Evolutionary conservation across 2,888 invertebrate genomes (phyloP).

Genomic region (Macrophya annulata): DNA sequence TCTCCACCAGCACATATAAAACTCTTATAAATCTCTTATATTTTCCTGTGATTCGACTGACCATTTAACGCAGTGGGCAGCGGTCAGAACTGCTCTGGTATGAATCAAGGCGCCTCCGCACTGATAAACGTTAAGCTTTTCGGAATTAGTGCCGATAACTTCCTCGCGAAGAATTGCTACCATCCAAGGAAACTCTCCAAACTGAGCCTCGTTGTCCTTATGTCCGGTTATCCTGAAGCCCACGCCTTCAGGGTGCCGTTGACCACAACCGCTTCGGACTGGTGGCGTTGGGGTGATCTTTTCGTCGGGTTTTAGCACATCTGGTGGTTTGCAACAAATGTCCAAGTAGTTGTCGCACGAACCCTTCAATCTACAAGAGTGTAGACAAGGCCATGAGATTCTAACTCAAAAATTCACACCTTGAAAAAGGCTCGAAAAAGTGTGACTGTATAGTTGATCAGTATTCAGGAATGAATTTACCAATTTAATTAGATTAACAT

Average conservation of each 20-base stretch:
- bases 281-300: conserved; percentile 72
- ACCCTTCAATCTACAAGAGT: conserved; percentile 72
- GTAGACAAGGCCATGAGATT: background rate
- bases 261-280: conserved; percentile 84
- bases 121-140: conserved; percentile 84
- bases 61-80: conserved; percentile 87
- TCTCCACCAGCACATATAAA: conserved; percentile 92
- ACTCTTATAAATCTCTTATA: conserved; percentile 73
- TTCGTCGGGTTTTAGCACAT: conserved; percentile 66
- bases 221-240: conserved; percentile 87
- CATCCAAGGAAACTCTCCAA: conserved; percentile 93
- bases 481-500: background rate
- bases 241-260: conserved; percentile 87
- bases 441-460: background rate
- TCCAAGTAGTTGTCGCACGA: conserved; percentile 88
- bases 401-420: background rate
- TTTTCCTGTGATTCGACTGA: conserved; percentile 60
- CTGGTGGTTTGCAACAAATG: conserved; percentile 85
- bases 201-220: conserved; percentile 86
- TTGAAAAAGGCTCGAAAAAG: too few relatives aligned
- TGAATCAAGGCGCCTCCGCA: conserved; percentile 92
- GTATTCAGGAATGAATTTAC: background rate
- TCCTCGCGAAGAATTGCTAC: conserved; percentile 86
- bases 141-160: conserved; percentile 78
- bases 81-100: conserved; percentile 88